phyloP scores from a whole-genome alignment of 2,888 invertebrate genomes.

The Lycia hirtaria region DNA sequence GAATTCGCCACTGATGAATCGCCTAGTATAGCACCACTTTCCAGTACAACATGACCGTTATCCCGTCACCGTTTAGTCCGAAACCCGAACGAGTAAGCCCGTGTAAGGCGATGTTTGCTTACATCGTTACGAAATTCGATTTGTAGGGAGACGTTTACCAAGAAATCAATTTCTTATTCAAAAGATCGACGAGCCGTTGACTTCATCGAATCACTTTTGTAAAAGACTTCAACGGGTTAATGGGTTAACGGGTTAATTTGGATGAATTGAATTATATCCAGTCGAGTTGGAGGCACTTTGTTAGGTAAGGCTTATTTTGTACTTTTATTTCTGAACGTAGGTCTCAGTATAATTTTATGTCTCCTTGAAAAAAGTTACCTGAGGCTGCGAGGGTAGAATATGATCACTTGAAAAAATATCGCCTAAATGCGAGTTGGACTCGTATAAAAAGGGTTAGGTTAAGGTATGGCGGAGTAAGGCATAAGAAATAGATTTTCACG shows the following conservation, averaged over 20 bases:
- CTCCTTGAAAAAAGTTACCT: too few relatives aligned
- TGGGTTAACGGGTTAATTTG: conserved; percentile 5
- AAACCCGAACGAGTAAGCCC: conserved; percentile 23
- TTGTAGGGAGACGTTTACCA: conserved; percentile 27
- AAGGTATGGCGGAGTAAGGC: too few relatives aligned
- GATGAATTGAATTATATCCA: conserved; percentile 2
- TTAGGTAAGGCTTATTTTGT: not conserved
- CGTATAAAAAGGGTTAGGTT: too few relatives aligned
- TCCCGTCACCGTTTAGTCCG: conserved; percentile 19
- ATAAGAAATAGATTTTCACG: too few relatives aligned
- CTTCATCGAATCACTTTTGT: conserved; percentile 15
- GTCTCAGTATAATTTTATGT: too few relatives aligned
- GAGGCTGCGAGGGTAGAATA: too few relatives aligned
- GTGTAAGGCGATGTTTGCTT: conserved; percentile 30
- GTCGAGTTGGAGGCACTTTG: not conserved
- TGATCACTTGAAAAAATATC: too few relatives aligned
- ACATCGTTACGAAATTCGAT: conserved; percentile 32
- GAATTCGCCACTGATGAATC: not conserved
- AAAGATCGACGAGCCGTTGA: conserved; percentile 21
- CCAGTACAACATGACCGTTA: not conserved
- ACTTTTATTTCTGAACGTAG: not conserved
- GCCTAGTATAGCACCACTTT: not conserved
- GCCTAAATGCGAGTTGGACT: too few relatives aligned
- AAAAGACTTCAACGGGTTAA: conserved; percentile 16
- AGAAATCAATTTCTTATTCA: conserved; percentile 32